A percentile compares a stretch with the other conserved stretches of the same genome.
phyloP scores from a whole-genome alignment of 2,888 invertebrate species.

The Scelioninae gen. 1 region DNA sequence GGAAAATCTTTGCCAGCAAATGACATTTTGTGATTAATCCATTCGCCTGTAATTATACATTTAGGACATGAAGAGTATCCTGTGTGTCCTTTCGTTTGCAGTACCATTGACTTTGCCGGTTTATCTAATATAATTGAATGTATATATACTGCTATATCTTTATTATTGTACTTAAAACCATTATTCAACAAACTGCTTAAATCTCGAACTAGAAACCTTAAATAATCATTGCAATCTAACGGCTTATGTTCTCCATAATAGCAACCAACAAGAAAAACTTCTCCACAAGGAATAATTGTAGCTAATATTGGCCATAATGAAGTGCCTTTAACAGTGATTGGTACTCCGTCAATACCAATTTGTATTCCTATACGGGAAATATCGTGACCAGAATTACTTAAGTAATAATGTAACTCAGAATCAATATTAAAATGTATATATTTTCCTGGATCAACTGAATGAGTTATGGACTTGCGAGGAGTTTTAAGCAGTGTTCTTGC shows the following conservation, averaged over 20 bases:
- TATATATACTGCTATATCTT: not conserved
- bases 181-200: not conserved
- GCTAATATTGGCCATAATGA: conserved; percentile 25
- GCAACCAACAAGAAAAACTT: conserved; percentile 25
- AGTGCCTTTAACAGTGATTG: not conserved
- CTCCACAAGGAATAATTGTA: not conserved
- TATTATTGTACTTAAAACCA: not conserved
- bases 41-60: conserved; percentile 18
- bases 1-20: conserved; percentile 18
- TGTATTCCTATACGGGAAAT: not conserved
- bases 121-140: conserved; percentile 31
- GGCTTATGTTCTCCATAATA: conserved; percentile 28
- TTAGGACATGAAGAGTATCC: conserved; percentile 30
- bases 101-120: conserved; percentile 22
- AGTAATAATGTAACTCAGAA: conserved; percentile 9
- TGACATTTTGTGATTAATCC: not conserved
- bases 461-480: conserved; percentile 7
- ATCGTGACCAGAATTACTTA: not conserved
- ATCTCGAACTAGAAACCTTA: conserved; percentile 16
- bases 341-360: conserved; percentile 25
- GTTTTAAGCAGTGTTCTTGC: conserved; percentile 21
- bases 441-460: conserved; percentile 7
- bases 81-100: conserved; percentile 27
- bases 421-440: conserved; percentile 25
- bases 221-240: conserved; percentile 12